phyloP scores from a whole-genome alignment of 2,113 vertebrate species.

The Tichodroma muraria region DNA sequence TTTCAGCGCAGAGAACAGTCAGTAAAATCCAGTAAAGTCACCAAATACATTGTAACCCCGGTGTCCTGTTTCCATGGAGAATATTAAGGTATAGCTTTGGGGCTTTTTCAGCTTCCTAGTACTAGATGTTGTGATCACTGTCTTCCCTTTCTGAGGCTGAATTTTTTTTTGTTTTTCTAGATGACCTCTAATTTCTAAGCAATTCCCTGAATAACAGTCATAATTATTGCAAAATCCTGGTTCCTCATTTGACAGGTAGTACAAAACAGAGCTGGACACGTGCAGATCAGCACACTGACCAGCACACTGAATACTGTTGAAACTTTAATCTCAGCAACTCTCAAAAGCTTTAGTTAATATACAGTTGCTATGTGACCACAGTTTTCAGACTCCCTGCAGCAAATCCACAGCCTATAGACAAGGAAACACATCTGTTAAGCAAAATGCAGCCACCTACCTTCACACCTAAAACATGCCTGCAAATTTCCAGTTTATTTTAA shows the following conservation, averaged over 20 bases:
- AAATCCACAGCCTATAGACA: neutral
- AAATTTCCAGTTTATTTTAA: neutral
- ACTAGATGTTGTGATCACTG: neutral
- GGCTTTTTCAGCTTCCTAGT: neutral
- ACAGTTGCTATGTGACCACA: neutral
- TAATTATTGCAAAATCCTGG: constrained; percentile 4
- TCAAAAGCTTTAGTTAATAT: constrained; percentile 9
- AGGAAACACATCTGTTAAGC: neutral
- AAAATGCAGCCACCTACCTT: neutral
- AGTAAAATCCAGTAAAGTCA: constrained; percentile 8
- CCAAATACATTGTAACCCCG: neutral
- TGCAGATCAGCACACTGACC: neutral
- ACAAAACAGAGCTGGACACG: neutral
- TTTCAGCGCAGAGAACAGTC: neutral
- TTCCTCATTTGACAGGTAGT: neutral
- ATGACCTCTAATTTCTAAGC: neutral
- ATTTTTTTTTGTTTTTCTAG: neutral
- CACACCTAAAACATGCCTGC: neutral
- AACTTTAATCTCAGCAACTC: neutral
- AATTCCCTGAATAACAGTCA: neutral
- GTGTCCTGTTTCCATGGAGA: neutral
- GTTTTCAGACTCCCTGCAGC: neutral
- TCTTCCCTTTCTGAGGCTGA: neutral
- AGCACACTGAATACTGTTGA: neutral
- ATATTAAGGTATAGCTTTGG: neutral